Conservation (phyloP, 1,140 invertebrate species). For the Cyclina sinensis region DNA sequence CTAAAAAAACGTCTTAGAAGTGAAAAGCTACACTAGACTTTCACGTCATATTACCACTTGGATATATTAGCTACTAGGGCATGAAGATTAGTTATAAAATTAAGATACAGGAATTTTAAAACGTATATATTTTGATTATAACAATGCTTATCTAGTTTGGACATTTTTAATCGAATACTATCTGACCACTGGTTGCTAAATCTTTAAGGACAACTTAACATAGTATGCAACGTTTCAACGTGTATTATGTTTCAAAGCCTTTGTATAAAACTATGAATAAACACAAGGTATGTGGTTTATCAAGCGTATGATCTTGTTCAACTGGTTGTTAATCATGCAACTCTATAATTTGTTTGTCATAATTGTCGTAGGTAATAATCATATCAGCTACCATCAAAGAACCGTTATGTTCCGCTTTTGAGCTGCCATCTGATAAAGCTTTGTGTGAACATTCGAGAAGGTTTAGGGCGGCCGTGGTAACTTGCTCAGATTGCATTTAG, state of each 20-base stretch:
- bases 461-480: neutral
- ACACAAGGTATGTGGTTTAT: neutral
- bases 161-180: too few species aligned
- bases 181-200: too few species aligned
- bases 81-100: too few species aligned
- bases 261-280: too few species aligned
- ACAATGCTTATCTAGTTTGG: too few species aligned
- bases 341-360: constrained; percentile 42
- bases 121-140: too few species aligned
- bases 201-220: too few species aligned
- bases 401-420: constrained; percentile 19
- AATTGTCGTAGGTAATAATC: constrained; percentile 18
- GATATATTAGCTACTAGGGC: too few species aligned
- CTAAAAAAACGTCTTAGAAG: too few species aligned
- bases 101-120: too few species aligned
- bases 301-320: neutral
- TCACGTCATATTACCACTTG: too few species aligned
- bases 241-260: constrained; percentile 14
- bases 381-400: constrained; percentile 37
- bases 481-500: neutral
- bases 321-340: constrained; percentile 27
- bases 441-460: constrained; percentile 7
- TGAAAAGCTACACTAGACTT: too few species aligned
- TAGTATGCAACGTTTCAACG: neutral
- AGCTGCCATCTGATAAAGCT: neutral